phyloP scores from a whole-genome alignment of 2,888 invertebrate species.

The Drosophila phalerata region DNA sequence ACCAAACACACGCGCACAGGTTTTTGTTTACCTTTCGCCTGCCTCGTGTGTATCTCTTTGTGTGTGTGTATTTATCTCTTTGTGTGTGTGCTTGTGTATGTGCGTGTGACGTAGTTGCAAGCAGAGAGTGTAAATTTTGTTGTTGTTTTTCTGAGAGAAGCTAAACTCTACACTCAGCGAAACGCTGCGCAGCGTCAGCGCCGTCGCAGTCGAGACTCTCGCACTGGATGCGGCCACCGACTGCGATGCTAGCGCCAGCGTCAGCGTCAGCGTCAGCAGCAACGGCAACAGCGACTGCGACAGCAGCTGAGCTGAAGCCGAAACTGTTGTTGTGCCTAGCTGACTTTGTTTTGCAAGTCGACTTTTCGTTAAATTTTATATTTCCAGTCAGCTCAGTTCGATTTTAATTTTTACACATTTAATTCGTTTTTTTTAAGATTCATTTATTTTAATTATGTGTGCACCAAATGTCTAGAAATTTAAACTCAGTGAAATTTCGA shows the following conservation, averaged over 20 bases:
- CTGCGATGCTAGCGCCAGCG: constrained; percentile 25
- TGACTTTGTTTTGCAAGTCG: constrained; percentile 41
- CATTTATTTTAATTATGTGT: not conserved
- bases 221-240: constrained; percentile 15
- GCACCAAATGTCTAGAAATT: not conserved
- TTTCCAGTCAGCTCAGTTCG: not conserved
- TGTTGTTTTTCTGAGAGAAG: not conserved
- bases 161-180: constrained; percentile 47
- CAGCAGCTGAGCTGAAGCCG: constrained; percentile 38
- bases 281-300: constrained; percentile 26
- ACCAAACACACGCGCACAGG: constrained; percentile 73
- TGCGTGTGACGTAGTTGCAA: constrained; percentile 47
- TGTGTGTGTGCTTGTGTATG: constrained; percentile 20
- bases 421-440: constrained; percentile 5
- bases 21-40: constrained; percentile 77
- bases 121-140: constrained; percentile 23
- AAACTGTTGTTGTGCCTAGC: constrained; percentile 27
- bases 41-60: constrained; percentile 35
- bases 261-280: constrained; percentile 6
- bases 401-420: constrained; percentile 1
- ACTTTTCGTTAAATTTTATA: constrained; percentile 4
- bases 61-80: not conserved
- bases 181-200: constrained; percentile 61
- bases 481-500: not conserved
- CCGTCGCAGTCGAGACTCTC: constrained; percentile 32